Base-by-base conservation (phyloP, 2,888 invertebrate genomes). In the Drosophila buzzatii region DNA sequence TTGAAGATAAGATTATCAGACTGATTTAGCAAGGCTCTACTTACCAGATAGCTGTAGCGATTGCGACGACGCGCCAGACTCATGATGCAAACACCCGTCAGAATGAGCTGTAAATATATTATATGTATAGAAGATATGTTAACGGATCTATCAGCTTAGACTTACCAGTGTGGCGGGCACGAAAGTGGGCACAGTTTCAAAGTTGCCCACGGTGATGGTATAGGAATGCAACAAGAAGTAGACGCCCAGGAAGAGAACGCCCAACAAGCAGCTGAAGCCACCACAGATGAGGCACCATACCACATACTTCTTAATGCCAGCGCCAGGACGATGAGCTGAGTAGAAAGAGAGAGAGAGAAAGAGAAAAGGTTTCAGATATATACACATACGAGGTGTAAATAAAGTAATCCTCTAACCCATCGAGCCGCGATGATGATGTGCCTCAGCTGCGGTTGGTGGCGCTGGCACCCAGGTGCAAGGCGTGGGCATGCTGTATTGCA, bases 111-210 rank as follows among this genome's bases (percentile, higher is more conserved):
- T 62, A 94, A 45, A 33, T 49, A 23, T 31, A 39, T 14, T 33
- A 33, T 45, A 23, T 23, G 18, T 12, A 16, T 5, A 52, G 27
- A n/a, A n/a, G 18, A n/a, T 23, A 14, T 16, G 35, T 37, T 9
- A 18, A 16, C 52, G 20, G 27, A 37, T 37, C 4, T 14, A 14
- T 3, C 7, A 10, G 12, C 12, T 3, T 0, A 2, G 4, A 92
- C 94, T 95, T 93, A 98, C 98, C 96, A 98, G 96, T 79, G 97
- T 96, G 69, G 98, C 98, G 44, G 98, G 98, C 83, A 98, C 97
- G 91, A 98, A 98, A 8, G 98, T 97, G n/a, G 98, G 98, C 82
- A 98, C 97, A 0, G 98, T 98, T 94, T 98, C 98, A 93, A 98
- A 96, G 90, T 97, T 95, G 33, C 94, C 94, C 79, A 96, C 94